phyloP scores from a whole-genome alignment of 2,797 vertebrate genomes.

The Scomberomorus guttatus region DNA sequence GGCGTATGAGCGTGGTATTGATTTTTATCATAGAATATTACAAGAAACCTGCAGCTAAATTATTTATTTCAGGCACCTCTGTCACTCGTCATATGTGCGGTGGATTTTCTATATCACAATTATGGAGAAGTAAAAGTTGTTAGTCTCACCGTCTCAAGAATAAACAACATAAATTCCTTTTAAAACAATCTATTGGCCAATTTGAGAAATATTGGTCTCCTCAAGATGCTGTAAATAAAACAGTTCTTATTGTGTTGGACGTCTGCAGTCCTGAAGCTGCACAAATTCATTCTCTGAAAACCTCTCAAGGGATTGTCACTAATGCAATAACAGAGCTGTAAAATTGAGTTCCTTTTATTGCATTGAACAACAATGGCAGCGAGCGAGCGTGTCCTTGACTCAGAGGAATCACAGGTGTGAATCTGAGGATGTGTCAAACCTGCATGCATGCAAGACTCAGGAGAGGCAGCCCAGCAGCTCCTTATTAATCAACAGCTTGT shows the following conservation, averaged over 20 bases:
- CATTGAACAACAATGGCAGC: conserved; percentile 59
- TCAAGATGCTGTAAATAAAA: conserved; percentile 39
- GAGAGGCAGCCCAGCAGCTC: conserved; percentile 65
- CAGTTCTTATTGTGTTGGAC: conserved; percentile 20
- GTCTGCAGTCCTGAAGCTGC: conserved; percentile 27
- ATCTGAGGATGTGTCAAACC: conserved; percentile 57
- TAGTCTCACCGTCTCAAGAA: neutral
- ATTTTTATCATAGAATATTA: conserved; percentile 4
- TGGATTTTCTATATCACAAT: conserved; percentile 1
- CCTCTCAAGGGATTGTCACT: conserved; percentile 56
- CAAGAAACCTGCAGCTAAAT: conserved; percentile 2
- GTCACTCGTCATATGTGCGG: neutral
- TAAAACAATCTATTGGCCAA: conserved; percentile 1
- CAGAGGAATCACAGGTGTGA: conserved; percentile 66
- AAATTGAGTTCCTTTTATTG: conserved; percentile 77
- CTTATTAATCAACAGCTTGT: conserved; percentile 82
- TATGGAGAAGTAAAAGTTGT: neutral
- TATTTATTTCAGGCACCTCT: conserved; percentile 14
- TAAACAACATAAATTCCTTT: conserved; percentile 10
- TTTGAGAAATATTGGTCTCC: conserved; percentile 24
- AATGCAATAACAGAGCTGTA: conserved; percentile 71
- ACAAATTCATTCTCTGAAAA: conserved; percentile 33
- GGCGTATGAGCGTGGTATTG: conserved; percentile 7
- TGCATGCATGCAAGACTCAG: conserved; percentile 48
- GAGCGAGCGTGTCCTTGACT: conserved; percentile 75